Percentiles rank a stretch among this genome's conserved stretches.
Conservation (phyloP, 2,888 invertebrate species). For the Ochropacha duplaris region DNA sequence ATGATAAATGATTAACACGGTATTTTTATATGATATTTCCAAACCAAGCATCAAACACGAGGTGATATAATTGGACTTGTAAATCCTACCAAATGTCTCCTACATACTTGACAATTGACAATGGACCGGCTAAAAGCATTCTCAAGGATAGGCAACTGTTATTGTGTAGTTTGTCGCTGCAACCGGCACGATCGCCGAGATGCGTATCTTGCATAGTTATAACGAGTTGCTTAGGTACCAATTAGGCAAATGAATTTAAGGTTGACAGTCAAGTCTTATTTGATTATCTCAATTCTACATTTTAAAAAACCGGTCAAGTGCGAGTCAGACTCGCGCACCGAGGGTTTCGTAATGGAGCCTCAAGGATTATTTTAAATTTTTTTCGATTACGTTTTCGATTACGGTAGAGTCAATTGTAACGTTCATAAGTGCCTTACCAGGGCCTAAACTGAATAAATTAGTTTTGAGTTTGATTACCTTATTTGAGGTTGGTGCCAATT, state of each 20-base stretch:
- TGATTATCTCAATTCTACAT: neutral
- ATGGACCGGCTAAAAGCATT: conserved; percentile 53
- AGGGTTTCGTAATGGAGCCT: no score
- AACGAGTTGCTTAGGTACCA: conserved; percentile 53
- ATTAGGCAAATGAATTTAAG: conserved; percentile 67
- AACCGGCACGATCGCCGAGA: conserved; percentile 46
- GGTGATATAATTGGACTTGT: neutral
- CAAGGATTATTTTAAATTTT: no score
- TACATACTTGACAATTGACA: conserved; percentile 33
- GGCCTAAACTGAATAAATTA: no score
- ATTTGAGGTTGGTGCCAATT: no score
- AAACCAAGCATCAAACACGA: neutral
- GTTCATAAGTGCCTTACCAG: no score
- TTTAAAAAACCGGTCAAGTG: no score
- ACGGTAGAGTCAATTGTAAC: no score
- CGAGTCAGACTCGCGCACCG: no score
- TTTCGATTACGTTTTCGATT: no score
- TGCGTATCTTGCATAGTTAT: conserved; percentile 63
- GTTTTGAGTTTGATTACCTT: no score
- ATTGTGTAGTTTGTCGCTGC: conserved; percentile 61
- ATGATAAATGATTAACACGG: no score
- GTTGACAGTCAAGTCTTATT: conserved; percentile 32
- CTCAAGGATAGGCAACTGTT: conserved; percentile 63
- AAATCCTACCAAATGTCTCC: conserved; percentile 21
- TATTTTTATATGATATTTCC: no score